These are phyloP conservation scores for Haliclystus octoradiatus DNA, from an alignment of 30 jellyfish, hydroid and myxozoan genomes.

Conservation along the genomic window DNA sequence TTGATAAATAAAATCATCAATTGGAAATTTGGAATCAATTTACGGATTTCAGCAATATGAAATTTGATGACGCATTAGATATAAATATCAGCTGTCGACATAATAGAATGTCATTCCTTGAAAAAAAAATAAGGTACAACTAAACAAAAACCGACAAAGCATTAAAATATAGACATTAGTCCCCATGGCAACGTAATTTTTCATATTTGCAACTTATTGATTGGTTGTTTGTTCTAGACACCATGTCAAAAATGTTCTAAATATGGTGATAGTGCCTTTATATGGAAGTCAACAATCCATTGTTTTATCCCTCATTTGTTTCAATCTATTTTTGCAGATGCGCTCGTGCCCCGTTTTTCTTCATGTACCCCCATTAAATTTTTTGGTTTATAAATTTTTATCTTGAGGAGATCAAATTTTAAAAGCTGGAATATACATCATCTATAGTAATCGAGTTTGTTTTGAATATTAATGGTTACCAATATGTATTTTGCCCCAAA, in stretches of 20 bases:
- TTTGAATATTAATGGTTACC: too few relatives aligned
- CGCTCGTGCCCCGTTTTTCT: not conserved
- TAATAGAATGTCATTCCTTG: too few relatives aligned
- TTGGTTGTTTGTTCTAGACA: not conserved
- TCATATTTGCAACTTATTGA: not conserved
- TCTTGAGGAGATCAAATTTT: not conserved
- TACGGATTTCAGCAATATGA: too few relatives aligned
- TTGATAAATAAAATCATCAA: too few relatives aligned
- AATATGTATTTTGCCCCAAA: too few relatives aligned
- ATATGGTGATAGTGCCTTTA: not conserved
- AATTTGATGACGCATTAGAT: too few relatives aligned
- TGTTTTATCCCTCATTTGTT: not conserved
- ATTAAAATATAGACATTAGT: too few relatives aligned
- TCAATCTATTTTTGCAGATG: not conserved
- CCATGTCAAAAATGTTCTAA: not conserved
- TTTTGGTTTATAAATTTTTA: not conserved
- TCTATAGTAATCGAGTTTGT: not conserved
- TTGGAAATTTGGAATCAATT: too few relatives aligned
- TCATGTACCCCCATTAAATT: not conserved
- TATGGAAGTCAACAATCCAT: not conserved
- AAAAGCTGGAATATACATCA: not conserved
- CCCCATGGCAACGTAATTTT: not conserved
- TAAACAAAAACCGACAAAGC: not conserved
- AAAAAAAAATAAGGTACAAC: too few relatives aligned
- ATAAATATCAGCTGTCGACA: too few relatives aligned